Evolutionary conservation across 2,888 invertebrate genomes (phyloP).

Genomic region (Cerceris rybyensis): DNA sequence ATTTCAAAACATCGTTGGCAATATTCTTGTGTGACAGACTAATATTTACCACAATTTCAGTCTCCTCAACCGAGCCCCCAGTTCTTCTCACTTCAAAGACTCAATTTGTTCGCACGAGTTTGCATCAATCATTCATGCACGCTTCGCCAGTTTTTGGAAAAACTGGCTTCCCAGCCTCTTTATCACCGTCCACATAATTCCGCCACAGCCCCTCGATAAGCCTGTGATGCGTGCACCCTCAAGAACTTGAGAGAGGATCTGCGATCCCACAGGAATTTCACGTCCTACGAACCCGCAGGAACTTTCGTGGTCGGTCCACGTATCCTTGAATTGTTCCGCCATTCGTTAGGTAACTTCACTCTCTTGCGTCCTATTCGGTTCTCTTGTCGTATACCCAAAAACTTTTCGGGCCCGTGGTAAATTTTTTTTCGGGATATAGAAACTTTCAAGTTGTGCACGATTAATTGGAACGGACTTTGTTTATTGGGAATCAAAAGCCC

Average conservation of each 20-base stretch:
- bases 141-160: not conserved
- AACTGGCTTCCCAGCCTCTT: slow-evolving; percentile 10
- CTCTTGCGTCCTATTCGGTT: slow-evolving; percentile 27
- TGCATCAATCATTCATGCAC: not conserved
- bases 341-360: slow-evolving; percentile 58
- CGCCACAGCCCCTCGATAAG: slow-evolving; percentile 28
- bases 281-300: slow-evolving; percentile 41
- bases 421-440: slow-evolving; percentile 1
- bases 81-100: too few relatives aligned
- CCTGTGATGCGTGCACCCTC: slow-evolving; percentile 35
- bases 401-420: slow-evolving; percentile 30
- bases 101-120: not conserved
- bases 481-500: not conserved
- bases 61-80: too few relatives aligned
- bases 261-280: slow-evolving; percentile 50
- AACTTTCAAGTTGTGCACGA: not conserved
- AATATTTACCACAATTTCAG: too few relatives aligned
- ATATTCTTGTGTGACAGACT: too few relatives aligned
- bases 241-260: slow-evolving; percentile 30
- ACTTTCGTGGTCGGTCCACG: slow-evolving; percentile 58
- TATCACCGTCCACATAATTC: slow-evolving; percentile 28
- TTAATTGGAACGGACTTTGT: not conserved
- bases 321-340: slow-evolving; percentile 49
- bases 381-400: slow-evolving; percentile 11
- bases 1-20: too few relatives aligned